Conservation (phyloP, 1,140 invertebrate species). For the Thaumetopoea pityocampa region DNA sequence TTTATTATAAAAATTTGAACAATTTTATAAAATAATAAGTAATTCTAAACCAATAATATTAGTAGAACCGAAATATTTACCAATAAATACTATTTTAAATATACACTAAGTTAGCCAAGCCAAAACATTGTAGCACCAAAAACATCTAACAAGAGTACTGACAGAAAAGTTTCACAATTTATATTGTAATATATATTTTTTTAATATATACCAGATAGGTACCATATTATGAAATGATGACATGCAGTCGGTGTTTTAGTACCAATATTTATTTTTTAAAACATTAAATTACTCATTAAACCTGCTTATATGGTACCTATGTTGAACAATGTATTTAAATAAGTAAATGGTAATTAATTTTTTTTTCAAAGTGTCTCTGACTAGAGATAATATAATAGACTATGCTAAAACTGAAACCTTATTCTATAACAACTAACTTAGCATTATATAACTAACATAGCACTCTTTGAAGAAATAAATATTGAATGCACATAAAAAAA, state of each 20-base stretch:
- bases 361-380: slow-evolving; percentile 70
- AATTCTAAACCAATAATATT: slow-evolving; percentile 13
- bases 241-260: slow-evolving; percentile 46
- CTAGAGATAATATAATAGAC: slow-evolving; percentile 69
- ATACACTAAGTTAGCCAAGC: slow-evolving; percentile 71
- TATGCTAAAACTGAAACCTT: slow-evolving; percentile 59
- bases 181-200: slow-evolving; percentile 20
- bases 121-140: slow-evolving; percentile 72
- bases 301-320: slow-evolving; percentile 56
- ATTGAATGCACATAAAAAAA: slow-evolving; percentile 39
- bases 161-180: slow-evolving; percentile 70
- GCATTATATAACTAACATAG: slow-evolving; percentile 65
- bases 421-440: slow-evolving; percentile 52
- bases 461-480: slow-evolving; percentile 58
- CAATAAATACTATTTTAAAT: slow-evolving; percentile 67
- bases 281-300: slow-evolving; percentile 66
- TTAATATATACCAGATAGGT: slow-evolving; percentile 18
- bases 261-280: slow-evolving; percentile 55
- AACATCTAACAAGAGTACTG: slow-evolving; percentile 52
- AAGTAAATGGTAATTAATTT: slow-evolving; percentile 70
- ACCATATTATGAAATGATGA: slow-evolving; percentile 24
- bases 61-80: slow-evolving; percentile 46
- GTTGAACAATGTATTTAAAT: slow-evolving; percentile 56
- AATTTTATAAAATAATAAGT: slow-evolving; percentile 36
- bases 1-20: slow-evolving; percentile 13